Evolutionary conservation across 2,888 invertebrate species (phyloP).

Genomic region (Pseudococcus jackbeardsleyi): DNA sequence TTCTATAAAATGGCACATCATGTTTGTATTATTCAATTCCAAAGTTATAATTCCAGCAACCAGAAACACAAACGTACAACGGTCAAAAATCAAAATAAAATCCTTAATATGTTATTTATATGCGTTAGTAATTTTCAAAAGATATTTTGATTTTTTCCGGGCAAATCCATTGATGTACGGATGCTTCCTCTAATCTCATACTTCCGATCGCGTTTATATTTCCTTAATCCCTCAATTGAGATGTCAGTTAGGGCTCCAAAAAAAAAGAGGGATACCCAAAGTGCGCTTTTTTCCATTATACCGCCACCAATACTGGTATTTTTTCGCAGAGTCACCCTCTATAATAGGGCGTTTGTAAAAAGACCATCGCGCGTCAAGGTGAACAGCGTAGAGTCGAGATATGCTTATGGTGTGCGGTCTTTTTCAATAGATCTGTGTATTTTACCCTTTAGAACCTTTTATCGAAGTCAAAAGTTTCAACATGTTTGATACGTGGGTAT

Average conservation of each 20-base stretch:
- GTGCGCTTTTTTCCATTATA: constrained; percentile 14
- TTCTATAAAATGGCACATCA: constrained; percentile 30
- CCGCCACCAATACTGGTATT: not conserved
- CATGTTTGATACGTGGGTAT: constrained; percentile 29
- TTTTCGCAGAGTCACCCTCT: constrained; percentile 54
- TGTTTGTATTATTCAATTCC: constrained; percentile 35
- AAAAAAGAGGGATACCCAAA: constrained; percentile 46
- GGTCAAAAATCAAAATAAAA: constrained; percentile 53
- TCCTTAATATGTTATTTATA: constrained; percentile 60
- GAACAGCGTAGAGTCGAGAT: not conserved
- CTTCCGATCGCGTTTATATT: constrained; percentile 61
- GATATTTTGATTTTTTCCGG: constrained; percentile 61
- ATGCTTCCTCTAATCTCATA: constrained; percentile 56
- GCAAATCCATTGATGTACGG: constrained; percentile 48
- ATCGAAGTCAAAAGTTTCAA: constrained; percentile 42
- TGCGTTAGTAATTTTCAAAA: constrained; percentile 62
- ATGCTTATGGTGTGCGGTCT: constrained; percentile 25
- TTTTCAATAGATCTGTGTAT: constrained; percentile 30
- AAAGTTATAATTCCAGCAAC: constrained; percentile 14
- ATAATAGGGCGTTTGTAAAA: constrained; percentile 21
- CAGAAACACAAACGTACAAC: constrained; percentile 39
- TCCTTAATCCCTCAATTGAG: constrained; percentile 62
- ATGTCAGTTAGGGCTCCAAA: constrained; percentile 53
- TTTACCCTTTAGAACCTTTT: constrained; percentile 37
- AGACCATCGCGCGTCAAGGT: not conserved